phyloP scores from a whole-genome alignment of 2,888 invertebrate species.

The Tenodera sinensis region DNA sequence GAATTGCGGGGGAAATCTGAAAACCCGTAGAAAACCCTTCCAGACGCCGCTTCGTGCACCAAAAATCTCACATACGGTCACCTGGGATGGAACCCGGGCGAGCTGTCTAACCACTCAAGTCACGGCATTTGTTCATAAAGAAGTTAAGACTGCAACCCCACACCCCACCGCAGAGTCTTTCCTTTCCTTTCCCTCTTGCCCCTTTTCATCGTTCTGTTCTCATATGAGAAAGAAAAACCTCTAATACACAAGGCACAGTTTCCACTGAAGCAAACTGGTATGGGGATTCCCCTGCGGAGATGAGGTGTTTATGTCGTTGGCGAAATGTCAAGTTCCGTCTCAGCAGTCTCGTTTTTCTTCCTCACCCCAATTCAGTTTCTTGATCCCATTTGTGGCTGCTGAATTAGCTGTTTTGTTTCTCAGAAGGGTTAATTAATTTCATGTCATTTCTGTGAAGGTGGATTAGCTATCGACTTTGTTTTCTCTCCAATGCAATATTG shows the following conservation, averaged over 20 bases:
- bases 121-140: no score
- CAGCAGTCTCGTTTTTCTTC: neutral
- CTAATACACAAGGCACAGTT: neutral
- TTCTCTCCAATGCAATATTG: no score
- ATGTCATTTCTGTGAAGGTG: neutral
- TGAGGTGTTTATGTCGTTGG: conserved; percentile 10
- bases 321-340: neutral
- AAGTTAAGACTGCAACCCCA: no score
- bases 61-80: no score
- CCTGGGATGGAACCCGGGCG: no score
- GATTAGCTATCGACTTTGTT: no score
- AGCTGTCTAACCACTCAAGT: no score
- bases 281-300: neutral
- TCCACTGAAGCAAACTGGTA: neutral
- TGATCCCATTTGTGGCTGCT: neutral
- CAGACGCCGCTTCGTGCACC: no score
- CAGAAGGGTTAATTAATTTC: neutral
- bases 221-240: neutral
- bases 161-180: no score
- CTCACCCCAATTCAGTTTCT: no score
- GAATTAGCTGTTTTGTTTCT: neutral
- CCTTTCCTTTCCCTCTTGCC: neutral
- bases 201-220: neutral
- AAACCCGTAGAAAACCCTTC: no score
- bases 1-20: no score